phyloP scores from a whole-genome alignment of 1,140 invertebrate species.

The Lepidurus couesii region DNA sequence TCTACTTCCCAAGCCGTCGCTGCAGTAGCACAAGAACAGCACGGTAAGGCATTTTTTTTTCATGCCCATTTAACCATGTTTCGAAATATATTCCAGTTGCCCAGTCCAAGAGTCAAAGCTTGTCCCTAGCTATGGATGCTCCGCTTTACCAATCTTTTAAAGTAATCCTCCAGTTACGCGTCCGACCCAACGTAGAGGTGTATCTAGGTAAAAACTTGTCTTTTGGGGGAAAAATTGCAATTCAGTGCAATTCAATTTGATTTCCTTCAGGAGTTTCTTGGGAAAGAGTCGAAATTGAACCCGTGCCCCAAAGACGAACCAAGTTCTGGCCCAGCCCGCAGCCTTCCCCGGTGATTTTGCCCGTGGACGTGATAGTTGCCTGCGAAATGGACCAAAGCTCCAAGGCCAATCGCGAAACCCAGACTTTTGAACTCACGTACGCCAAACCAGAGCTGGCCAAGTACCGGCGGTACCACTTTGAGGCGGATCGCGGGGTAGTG shows the following conservation, averaged over 20 bases:
- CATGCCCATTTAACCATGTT: slow-evolving; percentile 19
- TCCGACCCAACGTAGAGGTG: slow-evolving; percentile 72
- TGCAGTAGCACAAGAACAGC: slow-evolving; percentile 42
- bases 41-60: slow-evolving; percentile 23
- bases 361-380: slow-evolving; percentile 73
- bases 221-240: not conserved
- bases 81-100: not conserved
- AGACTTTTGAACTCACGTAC: not conserved
- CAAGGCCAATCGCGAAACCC: not conserved
- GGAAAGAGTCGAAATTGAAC: slow-evolving; percentile 86
- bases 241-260: slow-evolving; percentile 12
- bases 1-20: slow-evolving; percentile 32
- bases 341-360: slow-evolving; percentile 62
- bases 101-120: slow-evolving; percentile 54
- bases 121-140: slow-evolving; percentile 66
- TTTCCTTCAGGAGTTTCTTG: slow-evolving; percentile 63
- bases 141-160: slow-evolving; percentile 77
- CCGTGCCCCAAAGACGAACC: slow-evolving; percentile 58
- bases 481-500: not conserved
- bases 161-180: slow-evolving; percentile 70
- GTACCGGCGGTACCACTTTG: not conserved
- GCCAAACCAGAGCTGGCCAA: not conserved
- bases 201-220: slow-evolving; percentile 55
- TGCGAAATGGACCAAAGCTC: slow-evolving; percentile 47
- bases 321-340: slow-evolving; percentile 63